phyloP scores from a whole-genome alignment of 2,888 invertebrate genomes.

The Thymelicus lineola region DNA sequence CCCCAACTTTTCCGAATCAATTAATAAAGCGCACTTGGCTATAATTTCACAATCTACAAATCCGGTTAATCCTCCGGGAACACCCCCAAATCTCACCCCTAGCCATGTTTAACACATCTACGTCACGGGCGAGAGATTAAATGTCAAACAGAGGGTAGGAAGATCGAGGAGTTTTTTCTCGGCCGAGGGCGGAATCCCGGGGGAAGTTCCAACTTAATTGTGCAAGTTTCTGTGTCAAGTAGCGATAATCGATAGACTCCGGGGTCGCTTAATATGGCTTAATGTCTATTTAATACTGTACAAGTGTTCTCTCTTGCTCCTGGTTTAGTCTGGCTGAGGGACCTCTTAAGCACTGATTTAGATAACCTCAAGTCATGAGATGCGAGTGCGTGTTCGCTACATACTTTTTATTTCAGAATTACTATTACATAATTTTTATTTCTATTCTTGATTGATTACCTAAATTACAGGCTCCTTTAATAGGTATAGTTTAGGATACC shows the following conservation, averaged over 20 bases:
- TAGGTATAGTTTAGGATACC: too few species aligned
- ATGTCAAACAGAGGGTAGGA: constrained; percentile 60
- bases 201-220: constrained; percentile 50
- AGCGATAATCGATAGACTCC: constrained; percentile 52
- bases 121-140: constrained; percentile 73
- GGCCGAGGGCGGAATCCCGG: constrained; percentile 54
- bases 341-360: too few species aligned
- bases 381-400: too few species aligned
- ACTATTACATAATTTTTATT: too few species aligned
- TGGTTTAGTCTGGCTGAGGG: too few species aligned
- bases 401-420: too few species aligned
- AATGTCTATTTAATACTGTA: constrained; percentile 16
- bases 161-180: constrained; percentile 62
- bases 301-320: neutral
- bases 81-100: constrained; percentile 53
- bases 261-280: constrained; percentile 1
- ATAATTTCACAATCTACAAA: constrained; percentile 44
- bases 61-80: constrained; percentile 57
- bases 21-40: constrained; percentile 41
- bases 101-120: constrained; percentile 49
- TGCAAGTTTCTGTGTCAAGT: constrained; percentile 56
- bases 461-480: too few species aligned
- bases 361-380: too few species aligned
- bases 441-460: too few species aligned
- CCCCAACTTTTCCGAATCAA: constrained; percentile 36